Base-by-base conservation (phyloP, 2,113 vertebrate genomes). In the Raja brachyura region DNA sequence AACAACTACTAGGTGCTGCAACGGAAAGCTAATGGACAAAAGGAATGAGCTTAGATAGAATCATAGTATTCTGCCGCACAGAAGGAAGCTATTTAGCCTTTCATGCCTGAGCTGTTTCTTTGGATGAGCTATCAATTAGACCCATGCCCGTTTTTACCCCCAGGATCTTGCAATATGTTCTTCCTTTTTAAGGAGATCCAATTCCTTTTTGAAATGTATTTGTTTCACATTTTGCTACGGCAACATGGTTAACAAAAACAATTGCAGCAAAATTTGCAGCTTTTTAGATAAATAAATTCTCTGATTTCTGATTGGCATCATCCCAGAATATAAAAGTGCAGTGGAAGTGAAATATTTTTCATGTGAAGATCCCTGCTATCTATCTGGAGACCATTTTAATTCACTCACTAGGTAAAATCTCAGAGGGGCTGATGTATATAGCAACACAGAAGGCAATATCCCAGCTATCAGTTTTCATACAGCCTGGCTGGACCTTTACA, bases 391-490 rank as follows among this genome's bases (percentile, higher is more conserved):
- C 95, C 93, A 94, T 96, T 97, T 97, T 96, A 97, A 97, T 97
- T 97, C 96, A 96, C 96, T 97, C 95, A 95, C 95, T 94, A 94
- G 94, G 94, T 94, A 96, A 96, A 96, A 95, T 95, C 96, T 96
- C 96, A 90, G 93, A 93, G 96, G 96, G 93, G 94, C 94, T 94
- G 94, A 90, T 95, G 85, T 94, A 95, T 93, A 94, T 94, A 94
- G 96, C 94, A 96, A 96, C 96, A 96, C 39, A 96, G 95, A 94
- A 97, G 95, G 95, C 96, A 97, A 97, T 97, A 97, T 97, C 97
- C 94, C 81, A 97, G 96, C 97, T 96, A 97, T 98, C 97, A 97
- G 96, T 97, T 97, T 97, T 97, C 97, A 97, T 97, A 96, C 96
- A 96, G 95, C 93, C 94, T 93, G 56, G 94, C 95, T 95, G 96